These are phyloP conservation scores for Pangasius djambal DNA, from an alignment of 2,797 vertebrate species.

Conservation along the genomic window DNA sequence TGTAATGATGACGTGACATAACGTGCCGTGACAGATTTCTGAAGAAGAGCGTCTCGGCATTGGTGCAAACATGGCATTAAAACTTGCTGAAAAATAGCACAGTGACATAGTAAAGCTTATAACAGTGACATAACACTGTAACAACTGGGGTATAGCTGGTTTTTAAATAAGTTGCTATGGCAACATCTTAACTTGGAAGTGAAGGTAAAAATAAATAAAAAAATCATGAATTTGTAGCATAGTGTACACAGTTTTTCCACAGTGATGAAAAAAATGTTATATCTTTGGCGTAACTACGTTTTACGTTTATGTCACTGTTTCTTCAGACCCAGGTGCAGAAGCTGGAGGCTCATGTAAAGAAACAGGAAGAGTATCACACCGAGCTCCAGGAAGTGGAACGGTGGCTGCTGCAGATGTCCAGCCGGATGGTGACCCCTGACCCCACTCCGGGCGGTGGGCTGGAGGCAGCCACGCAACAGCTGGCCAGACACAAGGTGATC, in stretches of 20 bases:
- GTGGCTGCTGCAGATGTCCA: slow-evolving; percentile 96
- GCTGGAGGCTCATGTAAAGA: slow-evolving; percentile 85
- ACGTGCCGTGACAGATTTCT: too few relatives aligned
- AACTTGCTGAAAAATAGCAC: too few relatives aligned
- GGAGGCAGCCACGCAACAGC: slow-evolving; percentile 90
- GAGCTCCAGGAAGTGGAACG: slow-evolving; percentile 95
- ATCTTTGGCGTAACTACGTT: not conserved
- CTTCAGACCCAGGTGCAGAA: slow-evolving; percentile 79
- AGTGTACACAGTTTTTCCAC: not conserved
- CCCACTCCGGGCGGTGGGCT: slow-evolving; percentile 82
- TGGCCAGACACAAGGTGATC: slow-evolving; percentile 94
- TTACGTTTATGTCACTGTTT: not conserved
- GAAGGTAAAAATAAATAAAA: not conserved
- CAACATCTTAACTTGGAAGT: not conserved
- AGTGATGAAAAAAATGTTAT: not conserved
- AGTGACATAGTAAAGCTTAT: too few relatives aligned
- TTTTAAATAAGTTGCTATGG: not conserved
- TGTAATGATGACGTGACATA: not conserved
- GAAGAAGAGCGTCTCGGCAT: too few relatives aligned
- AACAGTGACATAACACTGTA: not conserved
- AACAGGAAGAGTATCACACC: slow-evolving; percentile 90
- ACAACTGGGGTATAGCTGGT: not conserved
- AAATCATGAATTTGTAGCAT: too few relatives aligned
- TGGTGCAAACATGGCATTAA: too few relatives aligned
- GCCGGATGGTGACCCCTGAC: slow-evolving; percentile 89